Base-by-base conservation (phyloP, 2,113 vertebrate genomes). In the Pelusios castaneus region DNA sequence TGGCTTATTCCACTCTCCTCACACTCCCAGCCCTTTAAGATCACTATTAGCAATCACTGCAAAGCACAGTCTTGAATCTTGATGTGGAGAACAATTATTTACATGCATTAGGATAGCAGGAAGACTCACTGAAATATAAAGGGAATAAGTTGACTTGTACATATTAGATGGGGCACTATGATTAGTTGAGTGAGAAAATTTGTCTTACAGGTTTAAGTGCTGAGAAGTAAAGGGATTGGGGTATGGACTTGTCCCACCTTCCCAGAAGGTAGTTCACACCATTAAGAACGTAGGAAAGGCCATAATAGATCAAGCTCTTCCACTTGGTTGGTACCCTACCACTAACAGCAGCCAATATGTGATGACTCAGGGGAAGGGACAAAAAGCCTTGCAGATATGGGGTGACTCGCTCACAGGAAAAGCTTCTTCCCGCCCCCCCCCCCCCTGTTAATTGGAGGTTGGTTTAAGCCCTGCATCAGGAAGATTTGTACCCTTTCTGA, bases 71-170 rank as follows among this genome's bases (percentile, higher is more conserved):
- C 67, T 87, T 83, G 80, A 88, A 89, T 73, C 78, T 49, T 67
- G 94, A 45, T 0, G 5, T 45, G 45, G 52, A 83, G 93, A 95
- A 67, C 0, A 4, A 0, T 25, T 43, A 63, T 41, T 80, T 5
- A 75, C 34, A 8, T 21, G 94, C 54, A 77, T 82, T 31, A 1
- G 47, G 92, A 90, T 2, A 41, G 88, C 88, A 6, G 92, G 51
- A 73, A 34, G 0, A 2, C 5, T n/a, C 16, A 5, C 60, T 56
- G n/a, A 63, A 10, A 6, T 0, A 3, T 22, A 43, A 79, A 47
- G 3, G 34, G 81, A 22, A 56, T 0, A 0, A 1, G 21, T 41
- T 60, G 90, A 45, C 22, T 87, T 7, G 0, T 0, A 3, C 1
- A 80, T 5, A 2, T 25, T 34, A 27, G 10, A 1, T 5, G 49